A percentile compares a stretch with the other conserved stretches of the same genome.
Conservation (phyloP, 1,140 invertebrate species). For the Pantala flavescens region DNA sequence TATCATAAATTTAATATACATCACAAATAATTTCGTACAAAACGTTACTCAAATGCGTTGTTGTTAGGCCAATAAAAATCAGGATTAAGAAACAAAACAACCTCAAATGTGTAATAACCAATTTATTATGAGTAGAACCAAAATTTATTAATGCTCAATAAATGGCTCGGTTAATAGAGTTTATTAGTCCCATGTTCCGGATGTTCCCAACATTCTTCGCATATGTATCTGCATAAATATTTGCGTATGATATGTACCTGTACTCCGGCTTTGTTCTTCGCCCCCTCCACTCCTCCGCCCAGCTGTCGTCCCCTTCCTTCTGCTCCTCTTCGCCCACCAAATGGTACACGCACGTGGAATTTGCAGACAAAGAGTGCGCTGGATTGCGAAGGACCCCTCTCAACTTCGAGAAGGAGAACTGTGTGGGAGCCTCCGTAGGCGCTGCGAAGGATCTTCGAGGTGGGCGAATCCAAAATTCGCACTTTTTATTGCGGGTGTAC, state of each 20-base stretch:
- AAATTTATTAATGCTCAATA: too few species aligned
- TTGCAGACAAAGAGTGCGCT: slow-evolving; percentile 66
- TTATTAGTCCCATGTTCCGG: too few species aligned
- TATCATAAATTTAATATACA: too few species aligned
- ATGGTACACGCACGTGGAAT: slow-evolving; percentile 77
- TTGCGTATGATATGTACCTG: background rate
- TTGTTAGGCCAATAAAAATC: too few species aligned
- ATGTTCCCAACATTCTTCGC: too few species aligned
- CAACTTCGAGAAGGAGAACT: slow-evolving; percentile 35
- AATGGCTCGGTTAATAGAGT: too few species aligned
- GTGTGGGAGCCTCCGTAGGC: background rate
- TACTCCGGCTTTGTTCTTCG: background rate
- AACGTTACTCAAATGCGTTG: too few species aligned
- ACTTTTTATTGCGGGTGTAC: slow-evolving; percentile 69
- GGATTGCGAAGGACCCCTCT: slow-evolving; percentile 63
- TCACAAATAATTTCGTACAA: too few species aligned
- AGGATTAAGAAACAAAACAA: too few species aligned
- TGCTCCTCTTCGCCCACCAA: slow-evolving; percentile 44
- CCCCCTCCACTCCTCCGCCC: background rate
- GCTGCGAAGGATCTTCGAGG: background rate
- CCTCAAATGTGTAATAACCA: too few species aligned
- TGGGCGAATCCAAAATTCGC: slow-evolving; percentile 76
- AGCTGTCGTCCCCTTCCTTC: background rate
- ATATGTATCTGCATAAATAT: too few species aligned
- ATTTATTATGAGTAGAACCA: too few species aligned